Evolutionary conservation across 2,797 vertebrate genomes (phyloP), one percentile per base, ranked within the genome.

Genomic region (Alosa sapidissima): DNA sequence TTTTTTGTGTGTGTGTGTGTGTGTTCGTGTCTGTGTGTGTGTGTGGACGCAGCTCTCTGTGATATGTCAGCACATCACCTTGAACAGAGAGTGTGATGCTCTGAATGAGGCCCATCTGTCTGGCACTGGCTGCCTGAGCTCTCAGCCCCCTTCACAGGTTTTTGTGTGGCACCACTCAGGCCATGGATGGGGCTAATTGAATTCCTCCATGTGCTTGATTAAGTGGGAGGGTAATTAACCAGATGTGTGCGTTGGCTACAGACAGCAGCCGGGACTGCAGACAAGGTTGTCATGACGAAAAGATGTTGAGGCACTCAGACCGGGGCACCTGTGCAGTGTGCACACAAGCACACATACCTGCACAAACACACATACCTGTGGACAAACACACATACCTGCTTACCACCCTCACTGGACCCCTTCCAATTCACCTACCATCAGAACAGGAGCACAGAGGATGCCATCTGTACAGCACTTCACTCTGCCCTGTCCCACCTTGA

Each of bases 161-260:
- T 89, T 87, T 87, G 83, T 86, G 41, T 55, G 81, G n/a, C 83
- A 81, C 81, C 84, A 82, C 84, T 87, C 86, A 84, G 86, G 82
- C 86, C 78, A 16, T 60, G 78, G 83, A 90, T 86, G 82, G 81
- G 84, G 86, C 84, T 87, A 91, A 92, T 91, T 90, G 84, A 89
- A 91, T 91, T 90, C 89, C 85, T 89, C 87, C 84, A 82, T 86
- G 87, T 83, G 86, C 85, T 82, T 86, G 88, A 84, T 89, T 89
- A 88, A 62, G 81, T 60, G 81, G 84, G 85, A 85, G 85, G 86
- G 88, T 90, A 91, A 91, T 91, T 89, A 85, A 89, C 84, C 85
- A 88, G 86, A 86, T 82, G 81, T 86, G 84, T 85, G 82, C 48
- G 54, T 45, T 55, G 82, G 83, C 62, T 41, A 19, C 36, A 16